Evolutionary conservation across 2,113 vertebrate species (phyloP), one percentile per base, ranked within the genome.

Genomic region (Amia ocellicauda): DNA sequence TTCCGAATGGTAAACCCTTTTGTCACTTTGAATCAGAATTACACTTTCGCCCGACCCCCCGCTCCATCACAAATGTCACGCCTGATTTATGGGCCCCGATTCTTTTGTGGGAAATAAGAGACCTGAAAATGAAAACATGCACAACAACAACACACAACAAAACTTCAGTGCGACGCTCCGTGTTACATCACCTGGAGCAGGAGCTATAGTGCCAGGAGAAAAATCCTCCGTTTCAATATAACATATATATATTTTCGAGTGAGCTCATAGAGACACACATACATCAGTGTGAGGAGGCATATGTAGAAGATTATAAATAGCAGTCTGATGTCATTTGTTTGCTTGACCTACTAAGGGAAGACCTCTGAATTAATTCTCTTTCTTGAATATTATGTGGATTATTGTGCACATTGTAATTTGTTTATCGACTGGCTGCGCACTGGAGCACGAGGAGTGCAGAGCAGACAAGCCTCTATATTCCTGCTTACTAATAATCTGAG

Each of bases 1-100:
- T 79, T 67, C 58, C 53, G 62, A 80, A 63, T 70, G 56, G 59
- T 64, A 49, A 57, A 62, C 75, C 74, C 63, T 73, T 59, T 27
- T 64, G 64, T 68, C 62, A 50, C 55, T 63, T 64, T 13, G 59
- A 56, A 75, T 78, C 69, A 61, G 57, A 64, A 56, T 64, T 59
- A 60, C 41, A 64, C 73, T 51, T 1, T 61, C 26, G 55, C 61
- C 58, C 58, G 55, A 47, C 74, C 70, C 74, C 61, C 24, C 69
- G 74, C 56, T 63, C 64, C 58, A 60, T 69, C 67, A 60, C 64
- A 69, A 63, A 73, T 58, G 68, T 43, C 47, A 69, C 40, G 64
- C 57, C 45, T 58, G 47, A 56, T 63, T 72, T 69, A 43, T 53
- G 42, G 60, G 56, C 55, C 19, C 19, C 5, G 16, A 49, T 40